Base-by-base conservation (phyloP, 2,888 invertebrate species). In the Drosophila yooni region DNA sequence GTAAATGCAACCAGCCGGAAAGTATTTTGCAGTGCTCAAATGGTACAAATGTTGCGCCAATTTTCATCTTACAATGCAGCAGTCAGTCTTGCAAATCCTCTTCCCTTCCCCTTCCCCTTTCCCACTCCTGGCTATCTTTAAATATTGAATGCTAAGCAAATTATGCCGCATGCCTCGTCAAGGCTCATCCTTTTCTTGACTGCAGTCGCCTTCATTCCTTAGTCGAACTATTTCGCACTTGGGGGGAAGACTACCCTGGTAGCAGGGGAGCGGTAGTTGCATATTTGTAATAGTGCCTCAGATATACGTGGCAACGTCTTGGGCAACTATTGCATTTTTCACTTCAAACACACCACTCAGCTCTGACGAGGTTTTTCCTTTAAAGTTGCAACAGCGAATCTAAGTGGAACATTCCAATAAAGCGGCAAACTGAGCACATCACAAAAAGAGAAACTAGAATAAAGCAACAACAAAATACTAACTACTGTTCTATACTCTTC, bases 41-140 rank as follows among this genome's bases (percentile, higher is more conserved):
- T 65, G 66, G 52, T 33, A 59, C 73, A 71, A 83, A 85, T 82
- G 73, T 70, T 78, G 83, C 78, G 56, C 69, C 81, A 76, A 81
- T 82, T 76, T 70, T 66, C 63, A 73, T 59, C 65, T 69, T 31
- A 64, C 63, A 65, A 29, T 76, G 43, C 43, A 25, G 56, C 48
- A 68, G 54, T 68, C 64, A 62, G 74, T 31, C 58, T 56, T 11
- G 10, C 52, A 25, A 21, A 21, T 21, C 34, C 31, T 11, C n/a
- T 36, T 31, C 13, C 5, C 29, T 11, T 11, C 36, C 13, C 5
- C 29, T 11, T 8, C 36, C 43, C 3, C 1, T n/a, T 27, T 40
- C 11, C 5, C 15, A 34, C 5, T 29, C 7, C 36, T 56, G 10
- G 3, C 29, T 57, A 1, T 52, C 25, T 67, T 40, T 48, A 61